A percentile compares a stretch with the other conserved stretches of the same genome.
These are phyloP conservation scores for Caenorhabditis sp. DNA, from an alignment of 2,888 invertebrate genomes.

Conservation along the genomic window DNA sequence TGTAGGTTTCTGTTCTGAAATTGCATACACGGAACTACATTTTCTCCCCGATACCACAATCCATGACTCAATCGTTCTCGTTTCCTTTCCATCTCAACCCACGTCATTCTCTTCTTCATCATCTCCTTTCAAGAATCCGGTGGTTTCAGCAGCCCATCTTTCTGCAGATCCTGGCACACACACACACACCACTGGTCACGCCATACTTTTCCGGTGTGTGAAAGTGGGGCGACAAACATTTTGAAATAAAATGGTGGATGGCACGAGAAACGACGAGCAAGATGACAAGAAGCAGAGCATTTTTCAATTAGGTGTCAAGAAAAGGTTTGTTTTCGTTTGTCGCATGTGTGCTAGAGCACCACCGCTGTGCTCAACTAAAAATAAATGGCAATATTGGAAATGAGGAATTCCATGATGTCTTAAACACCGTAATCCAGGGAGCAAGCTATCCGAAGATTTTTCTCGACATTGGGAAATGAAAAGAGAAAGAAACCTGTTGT, in stretches of 20 bases:
- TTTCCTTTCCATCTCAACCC: slow-evolving; percentile 12
- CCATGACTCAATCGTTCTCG: slow-evolving; percentile 37
- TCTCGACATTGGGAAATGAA: slow-evolving; percentile 5
- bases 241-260: slow-evolving; percentile 51
- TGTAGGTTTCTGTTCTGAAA: slow-evolving; percentile 11
- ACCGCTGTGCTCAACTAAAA: slow-evolving; percentile 32
- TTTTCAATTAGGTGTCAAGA: slow-evolving; percentile 65
- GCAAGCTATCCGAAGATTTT: too few species aligned
- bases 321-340: slow-evolving; percentile 60
- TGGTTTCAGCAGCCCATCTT: slow-evolving; percentile 1
- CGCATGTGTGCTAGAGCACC: slow-evolving; percentile 15
- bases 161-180: slow-evolving; percentile 23
- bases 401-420: slow-evolving; percentile 13
- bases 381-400: slow-evolving; percentile 50
- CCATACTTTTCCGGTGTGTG: slow-evolving; percentile 53
- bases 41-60: background rate
- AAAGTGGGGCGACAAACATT: slow-evolving; percentile 46
- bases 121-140: slow-evolving; percentile 20
- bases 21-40: slow-evolving; percentile 36
- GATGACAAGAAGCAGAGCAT: slow-evolving; percentile 38
- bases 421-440: background rate
- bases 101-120: slow-evolving; percentile 30
- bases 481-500: slow-evolving; percentile 18
- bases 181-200: too few species aligned
- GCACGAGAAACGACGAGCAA: slow-evolving; percentile 20